Evolutionary conservation across 1,140 invertebrate species (phyloP).

Genomic region (Aphaenogaster rudis): DNA sequence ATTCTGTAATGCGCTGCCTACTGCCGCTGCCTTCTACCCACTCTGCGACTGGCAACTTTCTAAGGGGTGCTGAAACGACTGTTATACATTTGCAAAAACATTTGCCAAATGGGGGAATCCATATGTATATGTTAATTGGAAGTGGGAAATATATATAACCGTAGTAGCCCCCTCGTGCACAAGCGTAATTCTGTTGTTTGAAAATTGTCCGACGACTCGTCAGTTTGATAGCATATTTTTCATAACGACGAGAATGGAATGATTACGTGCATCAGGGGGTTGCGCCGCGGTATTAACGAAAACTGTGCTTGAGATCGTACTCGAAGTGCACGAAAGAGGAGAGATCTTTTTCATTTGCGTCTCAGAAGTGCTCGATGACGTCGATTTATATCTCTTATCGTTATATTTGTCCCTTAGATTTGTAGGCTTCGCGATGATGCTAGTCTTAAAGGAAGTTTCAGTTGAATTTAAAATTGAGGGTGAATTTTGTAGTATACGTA

Average conservation of each 20-base stretch:
- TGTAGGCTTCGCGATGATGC: neutral
- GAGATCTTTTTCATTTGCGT: neutral
- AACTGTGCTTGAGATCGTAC: conserved; percentile 54
- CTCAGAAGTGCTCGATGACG: conserved; percentile 40
- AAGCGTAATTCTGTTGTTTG: neutral
- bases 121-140: conserved; percentile 45
- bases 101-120: conserved; percentile 28
- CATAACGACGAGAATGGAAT: neutral
- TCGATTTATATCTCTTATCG: neutral
- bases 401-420: neutral
- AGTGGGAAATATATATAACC: conserved; percentile 15
- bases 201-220: neutral
- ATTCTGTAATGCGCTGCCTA: conserved; percentile 83
- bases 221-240: neutral
- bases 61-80: conserved; percentile 71
- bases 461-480: neutral
- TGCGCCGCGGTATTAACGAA: conserved; percentile 65
- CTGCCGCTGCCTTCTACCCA: conserved; percentile 84
- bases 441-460: neutral
- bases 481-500: neutral
- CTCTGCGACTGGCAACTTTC: conserved; percentile 80
- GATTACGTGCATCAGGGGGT: conserved; percentile 34
- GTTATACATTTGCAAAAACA: conserved; percentile 33
- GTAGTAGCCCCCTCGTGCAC: conserved; percentile 23
- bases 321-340: conserved; percentile 70